Evolutionary conservation across 2,888 invertebrate genomes (phyloP), one percentile per base, ranked within the genome.

Genomic region (Trichogramma evanescens): DNA sequence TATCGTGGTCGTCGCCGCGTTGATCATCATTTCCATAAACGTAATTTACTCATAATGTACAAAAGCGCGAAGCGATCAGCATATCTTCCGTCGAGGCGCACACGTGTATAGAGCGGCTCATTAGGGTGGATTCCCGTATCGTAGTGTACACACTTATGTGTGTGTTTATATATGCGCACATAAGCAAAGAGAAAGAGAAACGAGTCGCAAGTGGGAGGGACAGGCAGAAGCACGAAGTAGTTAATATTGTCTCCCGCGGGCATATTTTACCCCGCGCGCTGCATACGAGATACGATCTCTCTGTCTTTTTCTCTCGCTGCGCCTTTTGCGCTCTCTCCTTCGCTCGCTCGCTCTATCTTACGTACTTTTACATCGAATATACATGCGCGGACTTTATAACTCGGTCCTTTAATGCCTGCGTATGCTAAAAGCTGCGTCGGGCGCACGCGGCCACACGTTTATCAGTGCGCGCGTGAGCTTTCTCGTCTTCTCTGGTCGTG

Each of bases 181-280:
- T 26, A 26, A 26, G 26, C 26, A 26, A 26, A 48, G 48, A 46
- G 46, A n/a, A 10, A 13, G 13, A 48, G 48, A 13, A 13, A 48
- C 10, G 10, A 10, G 48, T 6, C 59, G 64, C 58, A 62, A 62
- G 64, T 60, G 64, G 67, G 67, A 67, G 66, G 68, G 71, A 72
- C 68, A 70, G 56, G 70, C 73, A 71, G 73, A 70, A 71, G 75
- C 72, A 73, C 70, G 70, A 70, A 73, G 77, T 74, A 77, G 76
- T 77, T 77, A 77, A 77, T 77, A 77, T 76, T 75, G 74, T 75
- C 72, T 72, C 73, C 70, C 69, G 70, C 65, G 73, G 75, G 75
- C 72, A 76, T 77, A 77, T 77, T 77, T 77, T 75, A 77, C 72
- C 54, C 4, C 54, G 64, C 59, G 26, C 26, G 26, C 26, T 26